phyloP scores from a whole-genome alignment of 2,888 invertebrate species.

The Dryobotodes eremita region DNA sequence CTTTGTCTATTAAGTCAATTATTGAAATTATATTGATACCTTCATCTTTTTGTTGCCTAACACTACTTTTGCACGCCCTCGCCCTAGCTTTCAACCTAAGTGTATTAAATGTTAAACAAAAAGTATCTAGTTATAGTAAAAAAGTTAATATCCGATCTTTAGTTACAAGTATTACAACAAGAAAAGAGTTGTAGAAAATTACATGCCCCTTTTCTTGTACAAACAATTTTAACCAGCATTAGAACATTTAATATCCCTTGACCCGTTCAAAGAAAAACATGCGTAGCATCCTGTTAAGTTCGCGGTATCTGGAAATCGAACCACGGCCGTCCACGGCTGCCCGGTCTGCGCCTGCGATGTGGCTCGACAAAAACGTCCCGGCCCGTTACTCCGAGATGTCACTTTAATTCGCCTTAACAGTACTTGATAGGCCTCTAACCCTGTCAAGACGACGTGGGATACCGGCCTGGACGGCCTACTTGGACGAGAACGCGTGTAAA shows the following conservation, averaged over 20 bases:
- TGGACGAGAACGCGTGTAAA: conserved; percentile 16
- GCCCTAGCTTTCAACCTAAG: no score
- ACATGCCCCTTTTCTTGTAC: not conserved
- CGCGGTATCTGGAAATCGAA: conserved; percentile 69
- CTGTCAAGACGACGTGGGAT: conserved; percentile 67
- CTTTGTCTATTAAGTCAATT: no score
- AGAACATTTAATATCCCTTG: conserved; percentile 57
- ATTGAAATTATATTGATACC: no score
- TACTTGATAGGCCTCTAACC: conserved; percentile 79
- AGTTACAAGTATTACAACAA: no score
- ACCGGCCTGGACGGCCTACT: conserved; percentile 58
- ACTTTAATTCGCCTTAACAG: conserved; percentile 85
- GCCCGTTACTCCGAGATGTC: conserved; percentile 80
- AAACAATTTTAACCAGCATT: conserved; percentile 24
- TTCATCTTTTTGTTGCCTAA: no score
- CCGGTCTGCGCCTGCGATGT: conserved; percentile 55
- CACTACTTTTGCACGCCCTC: no score
- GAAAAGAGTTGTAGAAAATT: not conserved
- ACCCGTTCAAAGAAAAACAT: conserved; percentile 62
- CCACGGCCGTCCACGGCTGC: conserved; percentile 49
- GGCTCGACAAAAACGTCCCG: conserved; percentile 68
- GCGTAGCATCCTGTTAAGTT: conserved; percentile 70
- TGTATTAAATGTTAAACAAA: no score
- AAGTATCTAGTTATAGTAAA: no score
- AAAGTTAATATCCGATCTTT: no score